Evolutionary conservation across 2,113 vertebrate species (phyloP), one percentile per base, ranked within the genome.

Genomic region (Arenaria interpres): DNA sequence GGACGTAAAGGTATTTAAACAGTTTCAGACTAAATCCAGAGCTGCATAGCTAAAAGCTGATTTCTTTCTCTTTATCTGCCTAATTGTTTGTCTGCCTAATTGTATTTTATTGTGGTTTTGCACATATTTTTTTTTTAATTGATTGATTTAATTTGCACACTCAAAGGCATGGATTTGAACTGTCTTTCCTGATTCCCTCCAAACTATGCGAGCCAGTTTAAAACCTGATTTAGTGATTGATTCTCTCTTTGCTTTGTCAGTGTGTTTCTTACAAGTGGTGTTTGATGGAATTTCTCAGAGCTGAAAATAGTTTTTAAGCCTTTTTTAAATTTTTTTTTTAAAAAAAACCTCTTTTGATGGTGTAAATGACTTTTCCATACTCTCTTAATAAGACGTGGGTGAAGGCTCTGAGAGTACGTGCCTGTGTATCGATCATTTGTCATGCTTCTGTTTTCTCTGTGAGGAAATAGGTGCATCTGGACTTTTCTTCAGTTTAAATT

Each of bases 1-100:
- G 86, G 67, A 95, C 95, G 14, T 53, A 9, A 94, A 98, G 97
- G 97, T 97, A 98, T 96, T 94, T 96, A 80, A 33, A 50, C 51
- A 12, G 76, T 76, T 90, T 69, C 56, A 27, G n/a, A 72, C 81
- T 93, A 66, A 12, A 77, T 51, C 85, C 90, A 43, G 71, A 80
- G 72, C 90, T 18, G 85, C 81, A 9, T 48, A 54, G 66, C 89
- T 91, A 67, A 4, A 56, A 85, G 85, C 67, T 79, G 35, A 50
- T 91, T 90, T 94, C 74, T 91, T 68, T 79, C 91, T 97, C 89
- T 90, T 80, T 93, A 76, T 73, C 73, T 94, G 78, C 84, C 84
- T 89, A 30, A 86, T 86, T 81, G 46, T 83, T 78, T 91, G 12
- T 51, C 74, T 91, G 91, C 69, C 69, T 91, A 35, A 74, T 71